A percentile compares a stretch with the other conserved stretches of the same genome.
Conservation (phyloP, 2,797 vertebrate species). For the Pelodytes ibericus region DNA sequence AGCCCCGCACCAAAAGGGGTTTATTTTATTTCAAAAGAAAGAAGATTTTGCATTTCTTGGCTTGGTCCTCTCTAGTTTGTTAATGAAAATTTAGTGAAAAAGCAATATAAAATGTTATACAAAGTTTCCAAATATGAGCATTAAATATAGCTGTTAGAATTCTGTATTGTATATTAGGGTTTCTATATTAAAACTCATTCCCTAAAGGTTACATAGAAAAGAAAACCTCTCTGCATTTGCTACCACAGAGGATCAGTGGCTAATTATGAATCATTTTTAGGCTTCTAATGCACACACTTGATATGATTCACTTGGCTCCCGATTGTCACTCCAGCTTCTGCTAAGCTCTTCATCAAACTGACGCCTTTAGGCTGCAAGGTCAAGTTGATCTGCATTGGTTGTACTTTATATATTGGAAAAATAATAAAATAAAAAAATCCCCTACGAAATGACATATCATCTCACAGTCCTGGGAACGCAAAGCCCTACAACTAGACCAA, state of each 20-base stretch:
- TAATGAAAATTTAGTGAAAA: constrained; percentile 29
- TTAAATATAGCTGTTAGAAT: constrained; percentile 63
- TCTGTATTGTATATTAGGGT: constrained; percentile 65
- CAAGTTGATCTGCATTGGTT: constrained; percentile 69
- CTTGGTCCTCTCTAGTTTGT: neutral
- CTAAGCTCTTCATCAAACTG: constrained; percentile 78
- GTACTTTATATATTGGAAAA: constrained; percentile 64
- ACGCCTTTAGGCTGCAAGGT: constrained; percentile 75
- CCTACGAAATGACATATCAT: constrained; percentile 65
- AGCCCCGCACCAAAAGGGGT: constrained; percentile 14
- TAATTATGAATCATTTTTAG: constrained; percentile 83
- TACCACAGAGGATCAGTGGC: constrained; percentile 78
- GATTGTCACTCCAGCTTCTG: constrained; percentile 75
- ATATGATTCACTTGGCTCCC: constrained; percentile 82
- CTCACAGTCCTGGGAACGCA: constrained; percentile 60
- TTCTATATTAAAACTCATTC: constrained; percentile 64
- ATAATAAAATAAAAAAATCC: constrained; percentile 50
- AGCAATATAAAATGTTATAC: constrained; percentile 54
- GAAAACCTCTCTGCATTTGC: constrained; percentile 68
- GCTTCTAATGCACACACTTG: constrained; percentile 78
- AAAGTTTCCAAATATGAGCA: constrained; percentile 44
- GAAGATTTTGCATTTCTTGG: neutral
- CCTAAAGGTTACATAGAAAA: constrained; percentile 72
- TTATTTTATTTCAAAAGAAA: constrained; percentile 3
- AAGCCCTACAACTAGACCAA: constrained; percentile 67